Base-by-base conservation (phyloP, 1,140 invertebrate genomes). In the Listronotus oregonensis region DNA sequence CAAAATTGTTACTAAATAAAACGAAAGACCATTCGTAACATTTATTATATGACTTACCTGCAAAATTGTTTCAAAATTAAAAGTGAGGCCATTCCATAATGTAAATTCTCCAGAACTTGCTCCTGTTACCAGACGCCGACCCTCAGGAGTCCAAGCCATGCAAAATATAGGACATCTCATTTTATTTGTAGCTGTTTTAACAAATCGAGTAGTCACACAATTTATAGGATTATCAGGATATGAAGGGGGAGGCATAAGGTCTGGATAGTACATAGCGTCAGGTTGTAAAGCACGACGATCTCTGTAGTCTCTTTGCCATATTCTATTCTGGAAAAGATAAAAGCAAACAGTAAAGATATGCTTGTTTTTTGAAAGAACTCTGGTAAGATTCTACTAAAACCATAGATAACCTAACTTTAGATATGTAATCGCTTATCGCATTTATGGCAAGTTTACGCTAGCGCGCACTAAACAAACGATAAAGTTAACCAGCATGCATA, bases 61-160 rank as follows among this genome's bases (percentile, higher is more conserved):
- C 46, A 99, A 83, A 80, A 99, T 99, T 44, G 98, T 99, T 85
- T 99, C 98, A 85, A 99, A 99, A 83, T 99, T 99, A 81, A 99
- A 99, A 7, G 97, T 99, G 6, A 99, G 85, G 17, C 98, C 98
- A 85, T 99, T 99, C 98, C 98, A 99, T 2, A 99, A 82, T 0
- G 98, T 99, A 77, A 99, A 99, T 82, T 99, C 98, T 17, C 98
- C 98, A 69, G 95, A 98, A 1, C 96, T 99, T 11, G 98, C 97
- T 6, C 98, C 98, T 8, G 98, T 99, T 3, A 99, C 94, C 55
- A 99, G 82, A 66, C 98, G 86, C 62, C 98, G 86, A 17, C 98
- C 98, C 82, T 99, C 98, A 3, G 97, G 97, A 6, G 98, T 99
- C 98, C 98, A 99, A 7, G 95, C 94, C 77, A 99, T 90, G 75